phyloP scores from a whole-genome alignment of 2,113 vertebrate genomes.

The Himantopus leucocephalus region DNA sequence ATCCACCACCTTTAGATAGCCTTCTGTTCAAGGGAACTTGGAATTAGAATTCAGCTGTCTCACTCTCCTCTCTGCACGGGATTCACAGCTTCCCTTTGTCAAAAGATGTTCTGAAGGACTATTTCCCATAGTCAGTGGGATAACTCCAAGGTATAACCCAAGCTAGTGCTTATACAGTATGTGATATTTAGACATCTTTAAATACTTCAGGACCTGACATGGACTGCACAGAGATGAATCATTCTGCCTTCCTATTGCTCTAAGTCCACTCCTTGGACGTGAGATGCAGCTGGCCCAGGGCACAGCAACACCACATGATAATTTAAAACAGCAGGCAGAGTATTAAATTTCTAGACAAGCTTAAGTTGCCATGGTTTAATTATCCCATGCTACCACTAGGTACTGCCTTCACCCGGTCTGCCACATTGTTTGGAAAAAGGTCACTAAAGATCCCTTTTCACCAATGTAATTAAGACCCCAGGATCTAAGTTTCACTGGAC shows the following conservation, averaged over 20 bases:
- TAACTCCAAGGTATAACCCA: background rate
- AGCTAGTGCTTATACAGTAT: background rate
- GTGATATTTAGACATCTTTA: background rate
- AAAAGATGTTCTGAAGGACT: background rate
- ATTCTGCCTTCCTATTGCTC: background rate
- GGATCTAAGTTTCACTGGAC: constrained; percentile 33
- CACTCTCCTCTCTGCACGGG: background rate
- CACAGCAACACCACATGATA: background rate
- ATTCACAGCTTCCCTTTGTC: background rate
- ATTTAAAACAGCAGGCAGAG: background rate
- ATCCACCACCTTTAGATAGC: background rate
- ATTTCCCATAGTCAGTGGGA: background rate
- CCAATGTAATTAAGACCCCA: background rate
- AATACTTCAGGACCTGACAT: background rate
- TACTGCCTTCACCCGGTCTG: background rate
- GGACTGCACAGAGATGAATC: background rate
- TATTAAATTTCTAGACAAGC: background rate
- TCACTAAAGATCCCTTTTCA: background rate
- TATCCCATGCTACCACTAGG: background rate
- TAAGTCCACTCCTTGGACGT: background rate
- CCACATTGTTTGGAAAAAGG: background rate
- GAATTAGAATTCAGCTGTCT: background rate
- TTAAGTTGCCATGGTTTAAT: background rate
- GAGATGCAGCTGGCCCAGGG: background rate
- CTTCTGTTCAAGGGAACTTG: background rate